phyloP scores from a whole-genome alignment of 2,113 vertebrate species.

The Ivindomyrus marchei region DNA sequence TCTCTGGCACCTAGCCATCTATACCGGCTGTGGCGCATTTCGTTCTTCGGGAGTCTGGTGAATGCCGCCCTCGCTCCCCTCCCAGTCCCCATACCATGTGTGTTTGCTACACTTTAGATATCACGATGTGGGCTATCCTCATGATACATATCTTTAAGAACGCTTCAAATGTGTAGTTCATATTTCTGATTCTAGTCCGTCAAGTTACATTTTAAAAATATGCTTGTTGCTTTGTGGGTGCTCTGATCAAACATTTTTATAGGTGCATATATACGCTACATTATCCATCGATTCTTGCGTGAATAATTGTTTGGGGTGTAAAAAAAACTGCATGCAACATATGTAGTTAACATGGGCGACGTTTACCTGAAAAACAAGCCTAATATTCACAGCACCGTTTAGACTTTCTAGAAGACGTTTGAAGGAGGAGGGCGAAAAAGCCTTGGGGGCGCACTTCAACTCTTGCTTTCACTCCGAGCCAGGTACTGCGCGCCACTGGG shows the following conservation, averaged over 20 bases:
- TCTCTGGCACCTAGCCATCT: neutral
- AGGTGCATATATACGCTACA: neutral
- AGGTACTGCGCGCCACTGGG: constrained; percentile 53
- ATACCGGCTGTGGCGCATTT: neutral
- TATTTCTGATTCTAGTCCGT: neutral
- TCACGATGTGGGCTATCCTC: neutral
- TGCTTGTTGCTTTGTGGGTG: neutral
- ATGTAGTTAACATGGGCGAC: neutral
- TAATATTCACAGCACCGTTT: neutral
- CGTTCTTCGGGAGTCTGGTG: neutral
- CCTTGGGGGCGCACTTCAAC: neutral
- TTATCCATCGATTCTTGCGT: neutral
- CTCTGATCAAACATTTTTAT: neutral
- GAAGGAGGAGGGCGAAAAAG: neutral
- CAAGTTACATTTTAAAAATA: neutral
- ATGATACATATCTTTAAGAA: neutral
- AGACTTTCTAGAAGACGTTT: neutral
- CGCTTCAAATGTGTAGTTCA: neutral
- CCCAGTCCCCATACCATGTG: neutral
- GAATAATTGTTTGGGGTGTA: neutral
- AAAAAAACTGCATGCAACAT: neutral
- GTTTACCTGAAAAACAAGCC: neutral
- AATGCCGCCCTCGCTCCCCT: neutral
- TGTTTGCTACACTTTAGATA: neutral
- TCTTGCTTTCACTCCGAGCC: constrained; percentile 52